Conservation (phyloP, 2,888 invertebrate genomes). For the Falcaria lacertinaria region DNA sequence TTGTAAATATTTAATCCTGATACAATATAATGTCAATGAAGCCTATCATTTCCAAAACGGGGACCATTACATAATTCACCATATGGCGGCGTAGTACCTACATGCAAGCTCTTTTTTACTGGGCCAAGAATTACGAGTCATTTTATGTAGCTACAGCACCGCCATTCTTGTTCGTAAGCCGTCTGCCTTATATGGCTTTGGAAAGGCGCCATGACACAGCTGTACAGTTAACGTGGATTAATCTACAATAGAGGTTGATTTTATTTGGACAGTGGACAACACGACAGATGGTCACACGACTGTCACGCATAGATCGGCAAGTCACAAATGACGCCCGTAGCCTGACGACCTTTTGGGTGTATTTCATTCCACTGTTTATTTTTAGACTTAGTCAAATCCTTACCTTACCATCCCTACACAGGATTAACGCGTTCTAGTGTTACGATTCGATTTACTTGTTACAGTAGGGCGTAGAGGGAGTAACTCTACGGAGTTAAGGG, state of each 20-base stretch:
- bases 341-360: no score
- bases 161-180: constrained; percentile 37
- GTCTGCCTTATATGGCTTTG: constrained; percentile 51
- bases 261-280: constrained; percentile 30
- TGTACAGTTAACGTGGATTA: constrained; percentile 46
- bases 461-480: no score
- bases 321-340: constrained; percentile 3
- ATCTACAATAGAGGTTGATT: constrained; percentile 54
- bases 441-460: no score
- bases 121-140: constrained; percentile 41
- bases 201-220: constrained; percentile 55
- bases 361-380: not conserved
- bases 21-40: constrained; percentile 13
- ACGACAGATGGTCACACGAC: constrained; percentile 39
- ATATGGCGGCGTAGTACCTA: constrained; percentile 64
- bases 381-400: not conserved
- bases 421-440: no score
- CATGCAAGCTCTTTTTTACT: constrained; percentile 48
- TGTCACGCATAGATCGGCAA: no score
- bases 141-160: constrained; percentile 32
- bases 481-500: no score
- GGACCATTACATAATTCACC: constrained; percentile 30
- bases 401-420: not conserved
- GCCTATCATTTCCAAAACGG: constrained; percentile 32
- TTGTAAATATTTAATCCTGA: not conserved